Conservation (phyloP, 2,888 invertebrate genomes). For the Heterodera filipjevi region DNA sequence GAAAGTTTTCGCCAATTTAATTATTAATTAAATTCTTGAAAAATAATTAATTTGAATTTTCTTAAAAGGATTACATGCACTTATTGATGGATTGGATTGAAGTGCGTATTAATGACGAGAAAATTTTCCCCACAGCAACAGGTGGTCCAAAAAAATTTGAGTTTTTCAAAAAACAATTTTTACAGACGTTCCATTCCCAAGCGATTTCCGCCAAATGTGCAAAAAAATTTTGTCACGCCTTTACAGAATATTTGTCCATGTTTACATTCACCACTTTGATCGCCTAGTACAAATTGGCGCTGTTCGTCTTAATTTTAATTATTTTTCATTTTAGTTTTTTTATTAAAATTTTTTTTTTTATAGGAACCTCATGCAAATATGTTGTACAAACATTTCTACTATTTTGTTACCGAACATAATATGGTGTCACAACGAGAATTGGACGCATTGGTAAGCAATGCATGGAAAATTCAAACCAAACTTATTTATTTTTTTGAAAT, state of each 20-base stretch:
- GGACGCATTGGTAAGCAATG: conserved; percentile 75
- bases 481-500: too few species aligned
- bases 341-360: conserved; percentile 15
- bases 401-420: conserved; percentile 84
- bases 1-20: too few species aligned
- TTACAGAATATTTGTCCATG: conserved; percentile 88
- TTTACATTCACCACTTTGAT: conserved; percentile 92
- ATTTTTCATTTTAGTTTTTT: background rate
- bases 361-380: conserved; percentile 90
- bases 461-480: too few species aligned
- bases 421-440: conserved; percentile 81
- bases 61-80: conserved; percentile 74
- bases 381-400: conserved; percentile 91
- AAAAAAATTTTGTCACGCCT: conserved; percentile 85
- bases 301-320: conserved; percentile 71
- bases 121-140: conserved; percentile 81
- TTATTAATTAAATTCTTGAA: too few species aligned
- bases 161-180: background rate
- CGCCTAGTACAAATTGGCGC: conserved; percentile 83
- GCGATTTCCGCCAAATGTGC: conserved; percentile 78
- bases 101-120: conserved; percentile 84
- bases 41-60: background rate
- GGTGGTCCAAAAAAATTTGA: conserved; percentile 67
- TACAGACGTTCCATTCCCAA: conserved; percentile 83
- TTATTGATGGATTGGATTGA: conserved; percentile 82